Evolutionary conservation across 2,888 invertebrate genomes (phyloP).

Genomic region (Heliothis peltigera): DNA sequence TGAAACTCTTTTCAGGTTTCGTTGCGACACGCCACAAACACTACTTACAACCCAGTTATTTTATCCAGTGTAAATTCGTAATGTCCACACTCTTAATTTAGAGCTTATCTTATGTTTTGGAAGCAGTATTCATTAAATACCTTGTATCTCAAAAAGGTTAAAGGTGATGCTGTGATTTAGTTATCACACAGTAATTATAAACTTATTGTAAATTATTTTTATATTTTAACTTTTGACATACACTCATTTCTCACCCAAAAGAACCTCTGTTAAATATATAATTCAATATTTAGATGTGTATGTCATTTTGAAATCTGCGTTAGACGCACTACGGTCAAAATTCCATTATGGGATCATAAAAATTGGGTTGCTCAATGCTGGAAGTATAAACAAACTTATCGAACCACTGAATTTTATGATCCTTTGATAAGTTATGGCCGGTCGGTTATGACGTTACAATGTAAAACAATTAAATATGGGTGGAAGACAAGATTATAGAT

Average conservation of each 20-base stretch:
- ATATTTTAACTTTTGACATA: conserved; percentile 45
- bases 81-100: conserved; percentile 63
- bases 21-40: conserved; percentile 38
- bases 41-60: conserved; percentile 6
- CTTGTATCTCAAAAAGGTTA: conserved; percentile 76
- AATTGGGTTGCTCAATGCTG: conserved; percentile 65
- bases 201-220: conserved; percentile 73
- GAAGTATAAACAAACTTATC: conserved; percentile 73
- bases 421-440: conserved; percentile 57
- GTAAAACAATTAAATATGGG: conserved; percentile 46
- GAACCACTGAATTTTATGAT: conserved; percentile 65
- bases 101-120: conserved; percentile 76
- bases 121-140: conserved; percentile 82
- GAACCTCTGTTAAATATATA: conserved; percentile 21
- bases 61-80: conserved; percentile 20
- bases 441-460: conserved; percentile 54
- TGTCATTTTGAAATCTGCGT: conserved; percentile 27
- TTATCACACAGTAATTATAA: conserved; percentile 76
- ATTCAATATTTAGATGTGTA: conserved; percentile 15
- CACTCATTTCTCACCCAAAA: conserved; percentile 36
- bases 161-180: conserved; percentile 71
- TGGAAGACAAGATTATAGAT: conserved; percentile 24
- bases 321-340: conserved; percentile 59
- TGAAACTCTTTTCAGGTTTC: conserved; percentile 36
- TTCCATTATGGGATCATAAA: conserved; percentile 70